Percentiles rank a stretch among this genome's conserved stretches.
These are phyloP conservation scores for Drosophila nigromelanica DNA, from an alignment of 1,140 invertebrate genomes.

Conservation along the genomic window DNA sequence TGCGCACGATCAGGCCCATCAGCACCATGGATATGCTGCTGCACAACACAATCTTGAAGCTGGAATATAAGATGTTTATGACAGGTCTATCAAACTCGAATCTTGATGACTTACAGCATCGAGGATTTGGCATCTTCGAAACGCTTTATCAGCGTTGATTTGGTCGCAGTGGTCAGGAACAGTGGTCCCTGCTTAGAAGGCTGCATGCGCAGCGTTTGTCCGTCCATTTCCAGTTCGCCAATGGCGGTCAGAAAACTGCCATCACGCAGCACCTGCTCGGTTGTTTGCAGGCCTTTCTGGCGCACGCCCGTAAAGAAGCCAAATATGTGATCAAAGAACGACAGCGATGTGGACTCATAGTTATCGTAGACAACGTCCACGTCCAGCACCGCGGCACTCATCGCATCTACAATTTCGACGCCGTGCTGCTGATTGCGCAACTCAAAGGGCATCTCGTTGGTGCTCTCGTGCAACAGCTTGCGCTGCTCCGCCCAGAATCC, in stretches of 20 bases:
- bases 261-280: conserved; percentile 91
- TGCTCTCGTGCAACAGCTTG: conserved; percentile 89
- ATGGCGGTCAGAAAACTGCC: conserved; percentile 90
- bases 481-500: conserved; percentile 93
- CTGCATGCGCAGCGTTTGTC: conserved; percentile 87
- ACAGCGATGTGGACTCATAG: conserved; percentile 89
- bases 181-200: conserved; percentile 89
- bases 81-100: not conserved
- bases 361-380: conserved; percentile 90
- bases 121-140: conserved; percentile 87
- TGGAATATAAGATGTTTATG: conserved; percentile 13
- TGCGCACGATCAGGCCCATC: conserved; percentile 87
- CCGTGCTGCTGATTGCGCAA: conserved; percentile 86
- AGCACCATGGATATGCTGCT: conserved; percentile 88
- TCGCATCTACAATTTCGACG: conserved; percentile 89
- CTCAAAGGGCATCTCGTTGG: conserved; percentile 90
- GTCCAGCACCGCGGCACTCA: conserved; percentile 90
- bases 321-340: conserved; percentile 91
- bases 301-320: conserved; percentile 90
- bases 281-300: conserved; percentile 90
- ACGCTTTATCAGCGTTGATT: conserved; percentile 88
- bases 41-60: conserved; percentile 85
- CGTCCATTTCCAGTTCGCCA: conserved; percentile 88
- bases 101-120: conserved; percentile 46
- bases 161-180: conserved; percentile 89